Evolutionary conservation across 2,888 invertebrate genomes (phyloP), one percentile per base, ranked within the genome.

Genomic region (Dicyrtoma fusca): DNA sequence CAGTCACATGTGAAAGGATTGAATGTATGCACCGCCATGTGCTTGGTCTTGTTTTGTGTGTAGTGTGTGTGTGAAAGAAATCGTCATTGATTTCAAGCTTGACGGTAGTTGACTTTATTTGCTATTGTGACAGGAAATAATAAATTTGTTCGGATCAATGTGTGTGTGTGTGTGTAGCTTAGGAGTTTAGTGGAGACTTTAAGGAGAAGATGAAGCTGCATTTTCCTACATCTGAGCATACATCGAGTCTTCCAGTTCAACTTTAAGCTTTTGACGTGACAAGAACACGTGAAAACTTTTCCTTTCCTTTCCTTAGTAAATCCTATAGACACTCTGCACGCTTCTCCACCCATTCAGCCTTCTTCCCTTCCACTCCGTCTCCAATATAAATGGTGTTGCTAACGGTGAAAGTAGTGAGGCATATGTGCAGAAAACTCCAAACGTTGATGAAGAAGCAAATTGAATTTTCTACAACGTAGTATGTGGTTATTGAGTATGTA

Each of bases 231-330:
- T 53, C 21, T 53, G 53, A n/a, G 17, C 53, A 53, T 10, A 53
- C 17, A 49, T 6, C 4, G 49, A 49, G 49, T 21, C 49, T 17
- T 49, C 14, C 49, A 49, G 14, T 19, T 8, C 17, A 53, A 11
- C 21, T 21, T 57, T 57, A 57, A 57, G 57, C 57, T 57, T 34
- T 57, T 57, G 57, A 57, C 57, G 57, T 57, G 57, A 57, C 57
- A 11, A 25, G 57, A 57, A 57, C 21, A 57, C 57, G 57, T 57
- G 57, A 57, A 57, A 57, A 57, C 57, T 57, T 57, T 57, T 57
- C 23, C 49, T 17, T 11, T 49, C 49, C 17, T 17, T 49, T 17
- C 49, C 13, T 17, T 3, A 34, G 34, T 8, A 34, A 34, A 34
- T 34, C 34, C 34, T 34, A 5, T 34, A 5, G 34, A 34, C n/a